Base-by-base conservation (phyloP, 2,888 invertebrate species). In the Heliconius hortense region DNA sequence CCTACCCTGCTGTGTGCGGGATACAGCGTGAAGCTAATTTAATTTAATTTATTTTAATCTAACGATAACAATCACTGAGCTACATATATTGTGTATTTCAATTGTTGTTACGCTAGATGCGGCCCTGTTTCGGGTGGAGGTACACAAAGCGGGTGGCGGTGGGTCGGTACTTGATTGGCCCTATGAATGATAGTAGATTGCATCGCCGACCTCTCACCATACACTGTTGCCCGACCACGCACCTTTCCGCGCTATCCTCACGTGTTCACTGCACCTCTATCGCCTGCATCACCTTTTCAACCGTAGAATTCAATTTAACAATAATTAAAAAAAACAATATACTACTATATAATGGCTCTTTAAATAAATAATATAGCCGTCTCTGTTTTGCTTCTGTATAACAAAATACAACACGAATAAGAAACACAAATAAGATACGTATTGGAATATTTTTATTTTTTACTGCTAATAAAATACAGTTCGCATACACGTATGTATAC, bases 141-240 rank as follows among this genome's bases (percentile, higher is more conserved):
- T 85, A 87, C 87, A 87, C 88, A 86, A 86, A 82, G 86, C 88
- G 90, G 88, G 89, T 85, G 88, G 90, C 85, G 87, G 88, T 86
- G 90, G 89, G 88, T 87, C 87, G 90, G 88, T 90, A 89, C 91
- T 93, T 94, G 93, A 94, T 94, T 94, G 93, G 90, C 90, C 88
- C 89, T 91, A 92, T 93, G 93, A 93, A 93, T 93, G 91, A 89
- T 89, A 90, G 90, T 91, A 93, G 92, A 92, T 92, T 91, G 92
- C 91, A 91, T 79, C 80, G 81, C 81, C 79, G 81, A 77, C 74
- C 78, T 78, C 78, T 72, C 53, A 72, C 72, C 76, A 43, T 35
- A 77, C 82, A 82, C 80, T 79, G 82, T 79, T 69, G 81, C 82
- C 82, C 86, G 83, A 79, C 81, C 81, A 79, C 83, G 68, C 76